Conservation (phyloP, 2,888 invertebrate species). For the Polydrusus tereticollis region DNA sequence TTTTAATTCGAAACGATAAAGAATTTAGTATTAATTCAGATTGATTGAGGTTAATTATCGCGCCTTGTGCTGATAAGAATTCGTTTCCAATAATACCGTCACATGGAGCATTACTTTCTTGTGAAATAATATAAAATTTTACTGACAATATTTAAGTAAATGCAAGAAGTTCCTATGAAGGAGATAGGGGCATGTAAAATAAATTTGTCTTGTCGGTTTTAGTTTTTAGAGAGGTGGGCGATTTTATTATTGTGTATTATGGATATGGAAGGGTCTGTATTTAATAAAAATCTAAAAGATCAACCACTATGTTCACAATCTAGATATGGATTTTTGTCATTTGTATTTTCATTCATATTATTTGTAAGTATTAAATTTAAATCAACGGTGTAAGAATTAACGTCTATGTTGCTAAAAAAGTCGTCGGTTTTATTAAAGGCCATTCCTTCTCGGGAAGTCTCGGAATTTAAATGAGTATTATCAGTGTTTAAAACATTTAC, state of each 20-base stretch:
- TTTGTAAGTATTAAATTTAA: neutral
- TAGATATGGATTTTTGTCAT: neutral
- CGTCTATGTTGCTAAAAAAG: too few species aligned
- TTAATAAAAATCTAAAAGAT: neutral
- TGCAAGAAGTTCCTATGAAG: neutral
- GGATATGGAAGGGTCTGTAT: neutral
- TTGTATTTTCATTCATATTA: too few species aligned
- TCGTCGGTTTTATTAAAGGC: neutral
- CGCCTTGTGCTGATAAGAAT: slow-evolving; percentile 38
- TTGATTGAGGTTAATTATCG: slow-evolving; percentile 33
- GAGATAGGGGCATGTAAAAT: neutral
- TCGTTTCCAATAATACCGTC: slow-evolving; percentile 53
- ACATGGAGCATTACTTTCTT: slow-evolving; percentile 15
- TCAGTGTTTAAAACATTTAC: neutral
- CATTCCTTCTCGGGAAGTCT: neutral
- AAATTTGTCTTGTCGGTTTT: neutral
- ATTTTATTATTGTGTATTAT: neutral
- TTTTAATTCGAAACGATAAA: neutral
- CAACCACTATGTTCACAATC: neutral
- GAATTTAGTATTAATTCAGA: neutral
- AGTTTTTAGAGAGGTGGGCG: neutral
- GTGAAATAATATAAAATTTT: neutral
- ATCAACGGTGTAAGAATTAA: neutral
- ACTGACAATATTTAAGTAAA: neutral
- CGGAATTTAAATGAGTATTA: neutral